A percentile compares a stretch with the other conserved stretches of the same genome.
phyloP scores from a whole-genome alignment of 2,113 vertebrate genomes.

The Hoplias malabaricus region DNA sequence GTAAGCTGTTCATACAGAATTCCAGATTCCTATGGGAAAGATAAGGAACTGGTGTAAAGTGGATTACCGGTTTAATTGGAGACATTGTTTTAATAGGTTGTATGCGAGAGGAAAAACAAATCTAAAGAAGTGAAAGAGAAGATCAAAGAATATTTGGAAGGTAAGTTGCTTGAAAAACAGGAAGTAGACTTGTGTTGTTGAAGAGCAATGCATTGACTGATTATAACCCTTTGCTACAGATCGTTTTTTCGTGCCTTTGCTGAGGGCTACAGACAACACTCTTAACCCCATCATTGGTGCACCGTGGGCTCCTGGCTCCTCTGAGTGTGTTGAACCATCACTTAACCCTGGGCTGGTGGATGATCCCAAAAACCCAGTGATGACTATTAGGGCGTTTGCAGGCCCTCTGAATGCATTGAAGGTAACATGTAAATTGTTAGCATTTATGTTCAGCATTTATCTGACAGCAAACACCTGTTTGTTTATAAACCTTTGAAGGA shows the following conservation, averaged over 20 bases:
- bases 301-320: conserved; percentile 77
- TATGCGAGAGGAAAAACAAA: conserved; percentile 92
- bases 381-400: conserved; percentile 87
- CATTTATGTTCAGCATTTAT: too few species aligned
- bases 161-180: conserved; percentile 64
- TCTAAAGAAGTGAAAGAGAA: conserved; percentile 81
- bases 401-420: conserved; percentile 87
- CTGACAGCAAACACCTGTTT: too few species aligned
- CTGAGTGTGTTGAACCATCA: background rate
- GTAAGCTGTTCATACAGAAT: too few species aligned
- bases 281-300: conserved; percentile 85
- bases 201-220: too few species aligned
- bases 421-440: too few species aligned
- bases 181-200: background rate
- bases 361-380: conserved; percentile 81
- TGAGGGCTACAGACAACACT: conserved; percentile 90
- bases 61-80: too few species aligned
- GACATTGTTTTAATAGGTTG: conserved; percentile 72
- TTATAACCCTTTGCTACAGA: conserved; percentile 67
- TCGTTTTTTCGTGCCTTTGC: conserved; percentile 86
- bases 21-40: too few species aligned
- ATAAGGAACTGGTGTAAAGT: too few species aligned
- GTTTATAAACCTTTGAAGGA: too few species aligned
- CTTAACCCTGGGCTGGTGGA: conserved; percentile 74
- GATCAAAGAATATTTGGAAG: conserved; percentile 86